A percentile compares a stretch with the other conserved stretches of the same genome.
phyloP scores from a whole-genome alignment of 2,797 vertebrate species.

The Pseudopleuronectes americanus region DNA sequence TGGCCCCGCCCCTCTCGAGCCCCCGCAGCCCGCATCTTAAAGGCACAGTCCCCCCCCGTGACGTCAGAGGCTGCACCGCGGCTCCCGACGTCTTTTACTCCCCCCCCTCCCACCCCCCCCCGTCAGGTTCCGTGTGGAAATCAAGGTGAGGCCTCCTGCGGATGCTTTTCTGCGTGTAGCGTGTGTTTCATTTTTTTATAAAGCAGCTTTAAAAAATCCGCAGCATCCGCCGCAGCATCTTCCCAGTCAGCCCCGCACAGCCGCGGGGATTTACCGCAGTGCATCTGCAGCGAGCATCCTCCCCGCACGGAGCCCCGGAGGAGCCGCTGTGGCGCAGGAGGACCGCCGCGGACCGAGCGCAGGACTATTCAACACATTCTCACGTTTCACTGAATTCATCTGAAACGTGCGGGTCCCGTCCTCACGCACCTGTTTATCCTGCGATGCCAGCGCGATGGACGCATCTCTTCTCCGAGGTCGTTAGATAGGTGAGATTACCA shows the following conservation, averaged over 20 bases:
- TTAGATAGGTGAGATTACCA: constrained; percentile 49
- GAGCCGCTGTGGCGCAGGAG: constrained; percentile 53
- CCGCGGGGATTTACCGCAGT: constrained; percentile 73
- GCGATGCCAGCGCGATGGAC: constrained; percentile 53
- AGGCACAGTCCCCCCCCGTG: constrained; percentile 35
- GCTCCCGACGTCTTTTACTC: no score
- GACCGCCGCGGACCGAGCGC: not conserved
- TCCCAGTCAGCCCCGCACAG: not conserved
- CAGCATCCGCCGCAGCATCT: not conserved
- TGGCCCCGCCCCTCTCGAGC: not conserved
- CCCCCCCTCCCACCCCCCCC: no score
- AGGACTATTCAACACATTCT: constrained; percentile 1
- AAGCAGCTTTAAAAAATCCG: not conserved
- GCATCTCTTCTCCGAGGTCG: constrained; percentile 46
- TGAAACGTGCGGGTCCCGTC: not conserved
- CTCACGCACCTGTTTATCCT: constrained; percentile 33
- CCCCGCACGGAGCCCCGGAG: no score
- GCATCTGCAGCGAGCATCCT: constrained; percentile 65
- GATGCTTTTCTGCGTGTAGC: not conserved
- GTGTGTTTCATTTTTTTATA: no score
- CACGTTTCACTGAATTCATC: no score
- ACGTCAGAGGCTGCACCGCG: not conserved
- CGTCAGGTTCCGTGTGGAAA: no score
- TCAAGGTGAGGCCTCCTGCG: no score
- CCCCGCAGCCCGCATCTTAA: constrained; percentile 35